phyloP scores from a whole-genome alignment of 2,113 vertebrate species.

The Deroptyus accipitrinus region DNA sequence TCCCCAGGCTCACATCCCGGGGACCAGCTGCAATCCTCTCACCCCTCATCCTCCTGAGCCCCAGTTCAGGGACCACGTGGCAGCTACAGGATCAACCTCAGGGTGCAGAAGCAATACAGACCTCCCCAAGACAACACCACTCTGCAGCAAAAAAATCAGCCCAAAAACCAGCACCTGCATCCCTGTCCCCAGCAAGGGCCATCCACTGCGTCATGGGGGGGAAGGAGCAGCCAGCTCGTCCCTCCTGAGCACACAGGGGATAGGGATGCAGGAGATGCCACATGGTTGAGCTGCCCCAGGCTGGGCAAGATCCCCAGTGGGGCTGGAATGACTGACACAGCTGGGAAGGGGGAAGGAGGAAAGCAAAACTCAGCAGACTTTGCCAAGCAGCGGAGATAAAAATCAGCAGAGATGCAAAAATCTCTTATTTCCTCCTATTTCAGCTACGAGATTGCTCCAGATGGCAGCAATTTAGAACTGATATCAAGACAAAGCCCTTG shows the following conservation, averaged over 20 bases:
- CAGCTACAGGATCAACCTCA: background rate
- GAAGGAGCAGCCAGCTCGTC: background rate
- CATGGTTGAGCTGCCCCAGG: background rate
- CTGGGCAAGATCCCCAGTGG: background rate
- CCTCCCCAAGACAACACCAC: background rate
- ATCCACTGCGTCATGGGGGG: background rate
- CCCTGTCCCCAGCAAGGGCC: background rate
- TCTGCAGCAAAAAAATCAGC: background rate
- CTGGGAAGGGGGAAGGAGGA: background rate
- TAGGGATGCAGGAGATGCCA: background rate
- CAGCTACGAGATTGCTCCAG: conserved; percentile 32
- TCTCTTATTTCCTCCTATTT: conserved; percentile 55
- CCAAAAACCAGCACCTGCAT: background rate
- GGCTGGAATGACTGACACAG: background rate
- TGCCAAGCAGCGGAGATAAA: conserved; percentile 47
- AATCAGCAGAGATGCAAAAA: conserved; percentile 24
- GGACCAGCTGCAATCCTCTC: background rate
- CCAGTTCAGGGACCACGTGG: accelerated
- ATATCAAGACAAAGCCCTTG: background rate
- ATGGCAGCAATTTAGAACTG: conserved; percentile 51
- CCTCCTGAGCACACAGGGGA: background rate
- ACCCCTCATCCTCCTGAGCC: background rate
- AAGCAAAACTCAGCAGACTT: background rate
- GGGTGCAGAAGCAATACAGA: background rate
- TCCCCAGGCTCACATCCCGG: background rate